Conservation (phyloP, 37 sponge, comb jelly and placozoan species). For the Chondrosia reniformis region DNA sequence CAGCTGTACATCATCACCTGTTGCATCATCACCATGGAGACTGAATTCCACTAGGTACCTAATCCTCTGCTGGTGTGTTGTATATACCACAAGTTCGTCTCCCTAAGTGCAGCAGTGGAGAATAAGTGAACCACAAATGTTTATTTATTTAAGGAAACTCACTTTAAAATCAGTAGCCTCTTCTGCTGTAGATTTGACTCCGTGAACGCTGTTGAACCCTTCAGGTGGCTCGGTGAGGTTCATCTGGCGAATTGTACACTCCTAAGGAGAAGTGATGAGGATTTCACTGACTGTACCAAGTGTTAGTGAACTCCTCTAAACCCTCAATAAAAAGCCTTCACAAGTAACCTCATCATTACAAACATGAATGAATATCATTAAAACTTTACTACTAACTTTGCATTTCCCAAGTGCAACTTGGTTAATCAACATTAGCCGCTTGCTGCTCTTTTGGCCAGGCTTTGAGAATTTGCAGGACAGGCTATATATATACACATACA, state of each 20-base stretch:
- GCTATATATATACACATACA: conserved; percentile 3
- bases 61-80: conserved; percentile 70
- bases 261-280: no score
- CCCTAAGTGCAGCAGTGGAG: conserved; percentile 26
- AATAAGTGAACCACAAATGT: not conserved
- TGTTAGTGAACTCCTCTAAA: no score
- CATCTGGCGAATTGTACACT: conserved; percentile 26
- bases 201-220: conserved; percentile 79
- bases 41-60: conserved; percentile 84
- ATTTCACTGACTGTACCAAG: no score
- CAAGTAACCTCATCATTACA: no score
- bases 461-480: conserved; percentile 75
- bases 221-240: conserved; percentile 74
- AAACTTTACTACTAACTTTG: conserved; percentile 60
- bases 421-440: conserved; percentile 81
- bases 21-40: conserved; percentile 22
- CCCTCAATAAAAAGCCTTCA: no score
- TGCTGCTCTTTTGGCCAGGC: conserved; percentile 43
- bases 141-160: conserved; percentile 21
- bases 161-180: conserved; percentile 72
- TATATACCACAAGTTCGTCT: conserved; percentile 83
- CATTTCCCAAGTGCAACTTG: conserved; percentile 84
- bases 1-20: not conserved
- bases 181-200: conserved; percentile 59
- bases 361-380: no score